Conservation (phyloP, 2,797 vertebrate genomes). For the Uromys caudimaculatus region DNA sequence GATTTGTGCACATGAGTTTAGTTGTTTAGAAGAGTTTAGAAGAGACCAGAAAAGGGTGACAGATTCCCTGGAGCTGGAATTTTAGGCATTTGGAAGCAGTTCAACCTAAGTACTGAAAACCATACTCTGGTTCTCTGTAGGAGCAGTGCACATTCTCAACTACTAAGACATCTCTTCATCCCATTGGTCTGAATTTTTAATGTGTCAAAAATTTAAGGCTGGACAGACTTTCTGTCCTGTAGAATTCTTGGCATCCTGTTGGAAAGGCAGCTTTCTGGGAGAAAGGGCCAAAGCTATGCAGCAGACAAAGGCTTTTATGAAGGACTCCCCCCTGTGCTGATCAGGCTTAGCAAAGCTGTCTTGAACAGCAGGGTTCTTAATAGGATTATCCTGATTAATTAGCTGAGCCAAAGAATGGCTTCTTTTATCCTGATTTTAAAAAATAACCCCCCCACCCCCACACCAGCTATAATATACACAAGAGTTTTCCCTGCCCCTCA, state of each 20-base stretch:
- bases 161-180: neutral
- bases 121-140: neutral
- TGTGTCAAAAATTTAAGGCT: neutral
- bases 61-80: neutral
- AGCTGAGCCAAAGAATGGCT: constrained; percentile 33
- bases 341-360: constrained; percentile 66
- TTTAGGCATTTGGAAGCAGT: neutral
- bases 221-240: neutral
- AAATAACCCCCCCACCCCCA: neutral
- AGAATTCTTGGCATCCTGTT: neutral
- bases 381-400: constrained; percentile 64
- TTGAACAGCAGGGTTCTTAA: constrained; percentile 59
- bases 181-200: neutral
- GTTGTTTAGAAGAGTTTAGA: no score
- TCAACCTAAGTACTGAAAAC: neutral
- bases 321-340: neutral
- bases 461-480: neutral
- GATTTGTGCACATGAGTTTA: neutral
- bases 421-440: constrained; percentile 15
- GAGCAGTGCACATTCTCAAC: neutral
- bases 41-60: neutral
- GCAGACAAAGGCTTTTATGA: constrained; percentile 34
- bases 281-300: neutral
- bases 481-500: neutral
- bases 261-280: neutral